Evolutionary conservation across 2,888 invertebrate genomes (phyloP).

Genomic region (Thereva unica): DNA sequence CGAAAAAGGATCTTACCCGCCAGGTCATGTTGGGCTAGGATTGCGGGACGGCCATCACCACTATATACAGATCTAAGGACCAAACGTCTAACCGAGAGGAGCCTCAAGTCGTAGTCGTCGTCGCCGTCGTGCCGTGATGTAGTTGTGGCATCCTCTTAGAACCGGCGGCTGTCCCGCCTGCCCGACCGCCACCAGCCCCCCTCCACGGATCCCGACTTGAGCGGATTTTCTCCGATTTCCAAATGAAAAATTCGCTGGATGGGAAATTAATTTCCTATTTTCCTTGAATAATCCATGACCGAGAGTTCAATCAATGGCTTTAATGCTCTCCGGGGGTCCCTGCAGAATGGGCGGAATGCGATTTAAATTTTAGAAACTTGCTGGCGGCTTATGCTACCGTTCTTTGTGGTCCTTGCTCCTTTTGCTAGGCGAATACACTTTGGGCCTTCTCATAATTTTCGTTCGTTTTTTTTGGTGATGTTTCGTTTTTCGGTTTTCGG

Average conservation of each 20-base stretch:
- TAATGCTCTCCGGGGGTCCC: background rate
- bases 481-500: too few species aligned
- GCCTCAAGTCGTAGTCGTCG: too few species aligned
- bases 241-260: constrained; percentile 38
- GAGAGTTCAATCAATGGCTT: constrained; percentile 36
- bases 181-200: constrained; percentile 9
- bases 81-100: too few species aligned
- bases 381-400: background rate
- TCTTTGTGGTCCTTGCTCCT: constrained; percentile 1
- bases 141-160: too few species aligned
- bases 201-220: constrained; percentile 23
- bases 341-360: constrained; percentile 3
- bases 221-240: constrained; percentile 38
- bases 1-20: constrained; percentile 13
- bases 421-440: background rate
- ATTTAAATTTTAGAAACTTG: constrained; percentile 22
- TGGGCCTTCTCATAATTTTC: constrained; percentile 1
- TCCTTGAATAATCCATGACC: constrained; percentile 41
- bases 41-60: too few species aligned
- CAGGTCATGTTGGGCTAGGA: background rate
- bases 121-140: too few species aligned
- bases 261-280: constrained; percentile 44
- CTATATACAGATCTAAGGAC: too few species aligned
- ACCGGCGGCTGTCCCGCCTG: too few species aligned
- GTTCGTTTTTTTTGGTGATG: background rate